Evolutionary conservation across 2,113 vertebrate genomes (phyloP).

Genomic region (Phalacrocorax brasilianus): DNA sequence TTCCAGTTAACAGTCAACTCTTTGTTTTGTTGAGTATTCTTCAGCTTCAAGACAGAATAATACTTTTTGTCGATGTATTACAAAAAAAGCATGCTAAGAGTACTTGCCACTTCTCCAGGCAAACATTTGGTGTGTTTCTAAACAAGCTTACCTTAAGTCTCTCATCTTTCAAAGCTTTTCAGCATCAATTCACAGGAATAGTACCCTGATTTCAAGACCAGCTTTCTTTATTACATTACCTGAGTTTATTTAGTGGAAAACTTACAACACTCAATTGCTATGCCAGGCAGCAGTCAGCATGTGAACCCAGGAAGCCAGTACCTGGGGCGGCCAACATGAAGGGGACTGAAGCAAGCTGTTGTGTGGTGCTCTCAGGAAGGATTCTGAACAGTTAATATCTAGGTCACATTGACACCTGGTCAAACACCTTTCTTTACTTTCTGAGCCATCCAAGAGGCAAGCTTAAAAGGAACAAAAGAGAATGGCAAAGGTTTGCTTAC

Average conservation of each 20-base stretch:
- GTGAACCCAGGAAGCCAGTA: background rate
- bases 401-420: background rate
- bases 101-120: background rate
- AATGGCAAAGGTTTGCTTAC: background rate
- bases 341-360: background rate
- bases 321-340: fast-evolving
- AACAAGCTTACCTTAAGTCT: background rate
- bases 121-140: background rate
- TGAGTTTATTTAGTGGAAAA: background rate
- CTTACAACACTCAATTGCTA: background rate
- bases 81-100: background rate
- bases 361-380: background rate
- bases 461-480: background rate
- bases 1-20: background rate
- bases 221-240: background rate
- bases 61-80: background rate
- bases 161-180: background rate
- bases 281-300: background rate
- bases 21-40: background rate
- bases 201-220: background rate
- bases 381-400: background rate
- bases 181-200: background rate
- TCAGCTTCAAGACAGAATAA: background rate
- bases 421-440: background rate
- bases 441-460: background rate